Conservation (phyloP, 2,113 vertebrate species). For the Seriola quinqueradiata region DNA sequence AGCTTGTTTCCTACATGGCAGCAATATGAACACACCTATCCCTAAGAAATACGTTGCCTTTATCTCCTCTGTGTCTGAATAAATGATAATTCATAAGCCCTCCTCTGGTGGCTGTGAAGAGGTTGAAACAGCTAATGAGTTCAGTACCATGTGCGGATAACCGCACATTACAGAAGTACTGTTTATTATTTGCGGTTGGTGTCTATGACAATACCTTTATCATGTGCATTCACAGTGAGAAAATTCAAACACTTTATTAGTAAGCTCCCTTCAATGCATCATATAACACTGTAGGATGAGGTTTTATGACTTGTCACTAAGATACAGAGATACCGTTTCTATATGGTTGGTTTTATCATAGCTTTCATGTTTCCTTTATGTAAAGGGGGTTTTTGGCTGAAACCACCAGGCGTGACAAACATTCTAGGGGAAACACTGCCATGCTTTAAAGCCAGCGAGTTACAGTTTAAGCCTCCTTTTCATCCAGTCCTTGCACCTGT, state of each 20-base stretch:
- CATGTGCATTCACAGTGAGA: slow-evolving; percentile 12
- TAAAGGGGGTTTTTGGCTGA: slow-evolving; percentile 51
- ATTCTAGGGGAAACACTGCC: slow-evolving; percentile 49
- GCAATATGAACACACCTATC: slow-evolving; percentile 3
- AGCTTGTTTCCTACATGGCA: slow-evolving; percentile 21
- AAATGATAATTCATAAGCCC: slow-evolving; percentile 37
- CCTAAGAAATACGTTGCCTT: slow-evolving; percentile 3
- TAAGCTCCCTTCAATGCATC: slow-evolving; percentile 26
- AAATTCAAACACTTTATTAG: slow-evolving; percentile 18
- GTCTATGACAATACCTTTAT: slow-evolving; percentile 4
- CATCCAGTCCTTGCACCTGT: slow-evolving; percentile 10
- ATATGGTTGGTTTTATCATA: slow-evolving; percentile 26
- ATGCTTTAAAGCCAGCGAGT: slow-evolving; percentile 24
- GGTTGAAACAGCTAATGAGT: slow-evolving; percentile 40
- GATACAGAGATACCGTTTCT: slow-evolving; percentile 44
- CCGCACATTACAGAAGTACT: slow-evolving; percentile 8
- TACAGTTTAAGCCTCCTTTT: slow-evolving; percentile 41
- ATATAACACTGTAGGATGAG: slow-evolving; percentile 38
- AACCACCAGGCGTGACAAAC: slow-evolving; percentile 46
- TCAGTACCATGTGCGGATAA: slow-evolving; percentile 19
- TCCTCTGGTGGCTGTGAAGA: slow-evolving; percentile 16
- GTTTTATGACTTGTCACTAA: slow-evolving; percentile 35
- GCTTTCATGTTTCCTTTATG: slow-evolving; percentile 41
- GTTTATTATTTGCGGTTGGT: slow-evolving; percentile 25
- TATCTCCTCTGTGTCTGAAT: slow-evolving; percentile 22